Evolutionary conservation across 1,140 invertebrate species (phyloP), one percentile per base, ranked within the genome.

Genomic region (Geopemphigus sp.): DNA sequence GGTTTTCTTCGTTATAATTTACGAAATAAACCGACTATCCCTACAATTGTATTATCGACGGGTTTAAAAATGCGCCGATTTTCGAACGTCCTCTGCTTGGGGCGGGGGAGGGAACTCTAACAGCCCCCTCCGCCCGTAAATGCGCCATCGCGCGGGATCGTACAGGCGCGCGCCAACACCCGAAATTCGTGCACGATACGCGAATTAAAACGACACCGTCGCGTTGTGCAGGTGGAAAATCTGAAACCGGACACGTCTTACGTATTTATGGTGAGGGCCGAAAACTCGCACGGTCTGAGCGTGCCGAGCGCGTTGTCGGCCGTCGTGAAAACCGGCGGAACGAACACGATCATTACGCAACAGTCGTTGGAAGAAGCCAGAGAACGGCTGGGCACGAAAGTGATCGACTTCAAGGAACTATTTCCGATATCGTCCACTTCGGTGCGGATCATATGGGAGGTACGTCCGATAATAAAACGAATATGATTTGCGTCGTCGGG

Each of bases 261-360:
- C 85, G 88, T 95, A 54, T 97, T 98, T 83, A 86, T 96, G 19
- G 91, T 98, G 12, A 88, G 95, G 80, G 94, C 95, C 0, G 92
- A 95, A 85, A 98, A 97, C 84, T 89, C 90, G 22, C 91, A 95
- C 83, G 95, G 95, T 19, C 85, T 92, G 26, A 92, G 91, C 3
- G 86, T 91, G 26, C 91, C 91, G 5, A 92, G 91, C 82, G 87
- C 89, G 47, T 84, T 91, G 59, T 92, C 91, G 45, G 88, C 89
- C 22, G 87, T 90, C 81, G 92, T 91, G 0, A 87, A 90, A 82
- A 92, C 91, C 1, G 87, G 90, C 19, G 89, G 88, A 19, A 84
- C 87, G 82, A 92, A 92, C 84, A 88, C 90, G 70, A 88, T 89
- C 82, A 90, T 92, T 1, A 90, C 93, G 82, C 91, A 93, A 83